phyloP scores from a whole-genome alignment of 2,113 vertebrate species.

The Phaetusa simplex region DNA sequence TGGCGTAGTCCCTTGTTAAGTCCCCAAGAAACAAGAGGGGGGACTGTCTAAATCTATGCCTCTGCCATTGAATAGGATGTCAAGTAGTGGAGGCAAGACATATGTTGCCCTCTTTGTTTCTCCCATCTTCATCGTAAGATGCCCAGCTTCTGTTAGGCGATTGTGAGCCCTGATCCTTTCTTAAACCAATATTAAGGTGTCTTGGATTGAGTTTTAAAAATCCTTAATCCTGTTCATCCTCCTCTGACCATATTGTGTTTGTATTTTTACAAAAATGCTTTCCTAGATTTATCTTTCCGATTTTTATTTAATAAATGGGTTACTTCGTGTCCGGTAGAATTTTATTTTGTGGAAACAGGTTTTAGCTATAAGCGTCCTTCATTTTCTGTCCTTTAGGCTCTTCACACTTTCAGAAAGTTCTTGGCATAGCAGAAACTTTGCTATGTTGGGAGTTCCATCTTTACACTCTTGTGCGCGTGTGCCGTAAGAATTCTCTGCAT shows the following conservation, averaged over 20 bases:
- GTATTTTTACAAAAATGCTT: background rate
- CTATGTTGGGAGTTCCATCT: background rate
- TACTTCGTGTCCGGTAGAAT: background rate
- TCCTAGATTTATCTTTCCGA: background rate
- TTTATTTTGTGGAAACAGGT: background rate
- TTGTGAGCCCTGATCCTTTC: background rate
- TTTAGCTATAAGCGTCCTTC: background rate
- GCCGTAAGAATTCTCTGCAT: background rate
- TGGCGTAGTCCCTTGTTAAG: background rate
- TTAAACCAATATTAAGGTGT: background rate
- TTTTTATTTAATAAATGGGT: background rate
- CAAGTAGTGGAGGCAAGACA: background rate
- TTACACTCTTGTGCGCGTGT: background rate
- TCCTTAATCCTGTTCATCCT: background rate
- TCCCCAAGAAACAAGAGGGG: background rate
- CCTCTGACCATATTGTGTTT: background rate
- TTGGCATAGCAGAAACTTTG: background rate
- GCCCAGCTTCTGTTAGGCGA: background rate
- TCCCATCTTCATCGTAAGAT: background rate
- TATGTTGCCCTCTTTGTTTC: background rate
- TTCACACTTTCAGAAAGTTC: background rate
- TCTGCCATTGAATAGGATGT: background rate
- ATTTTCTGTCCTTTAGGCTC: background rate
- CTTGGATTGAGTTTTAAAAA: constrained; percentile 11
- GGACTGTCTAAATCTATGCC: background rate